Evolutionary conservation across 2,888 invertebrate species (phyloP), one percentile per base, ranked within the genome.

Genomic region (Pomacea canaliculata): DNA sequence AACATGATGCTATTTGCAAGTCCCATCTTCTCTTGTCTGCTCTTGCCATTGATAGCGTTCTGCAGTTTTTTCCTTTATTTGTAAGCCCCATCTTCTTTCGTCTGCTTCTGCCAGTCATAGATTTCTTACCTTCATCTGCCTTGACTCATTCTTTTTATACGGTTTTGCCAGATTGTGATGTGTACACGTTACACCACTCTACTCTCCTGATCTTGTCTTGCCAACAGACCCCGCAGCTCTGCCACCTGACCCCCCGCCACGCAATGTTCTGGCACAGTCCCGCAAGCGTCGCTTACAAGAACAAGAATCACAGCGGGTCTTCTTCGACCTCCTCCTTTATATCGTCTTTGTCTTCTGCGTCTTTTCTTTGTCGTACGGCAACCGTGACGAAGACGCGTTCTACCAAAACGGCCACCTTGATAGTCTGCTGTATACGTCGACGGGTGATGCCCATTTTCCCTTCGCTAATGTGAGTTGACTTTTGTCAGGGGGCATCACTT

Each of bases 361-460:
- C n/a, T 85, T 79, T 76, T 81, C 80, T 12, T 81, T 86, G 49
- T 81, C 83, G 23, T 85, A 81, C 71, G 82, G 83, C 51, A 85
- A 86, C 76, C 77, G 85, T 63, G 85, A 86, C 74, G 73, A 79
- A 49, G 67, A 80, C 19, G 83, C 84, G 18, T 85, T 79, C 78
- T 70, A 70, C 51, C 78, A 85, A 71, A 75, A 83, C 70, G 56
- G 80, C 56, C 80, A 84, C 67, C 79, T 85, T 23, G 72, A 70
- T 4, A 77, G 80, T 19, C 74, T 77, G 37, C 71, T 86, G 8
- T 75, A 83, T 16, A 73, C 18, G 2, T 46, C 56, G n/a, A 27
- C 27, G 37, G 67, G 66, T 7, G 46, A 66, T 13, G 73, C 73
- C 0, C 46, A 49, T n/a, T 7, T 67, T 19, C 66, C 66, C 8